A percentile compares a stretch with the other conserved stretches of the same genome.
phyloP scores from a whole-genome alignment of 2,113 vertebrate genomes.

The Menura novaehollandiae region DNA sequence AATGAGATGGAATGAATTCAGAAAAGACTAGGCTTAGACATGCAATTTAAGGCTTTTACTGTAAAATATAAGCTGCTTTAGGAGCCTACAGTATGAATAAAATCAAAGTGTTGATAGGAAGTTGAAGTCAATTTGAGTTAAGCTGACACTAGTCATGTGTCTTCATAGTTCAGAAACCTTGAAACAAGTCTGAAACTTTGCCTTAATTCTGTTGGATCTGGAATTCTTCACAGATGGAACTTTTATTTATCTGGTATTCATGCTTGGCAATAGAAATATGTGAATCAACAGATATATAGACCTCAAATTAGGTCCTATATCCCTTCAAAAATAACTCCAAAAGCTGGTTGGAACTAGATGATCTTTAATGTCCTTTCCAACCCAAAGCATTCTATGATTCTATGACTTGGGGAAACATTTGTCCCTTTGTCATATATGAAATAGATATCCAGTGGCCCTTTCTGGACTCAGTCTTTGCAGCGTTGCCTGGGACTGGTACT shows the following conservation, averaged over 20 bases:
- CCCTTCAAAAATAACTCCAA: neutral
- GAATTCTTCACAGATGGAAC: neutral
- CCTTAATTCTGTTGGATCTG: neutral
- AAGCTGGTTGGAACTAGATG: neutral
- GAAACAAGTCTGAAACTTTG: neutral
- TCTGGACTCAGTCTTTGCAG: rapidly evolving
- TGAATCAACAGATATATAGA: neutral
- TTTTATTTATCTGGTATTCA: neutral
- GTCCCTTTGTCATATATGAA: neutral
- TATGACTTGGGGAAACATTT: neutral
- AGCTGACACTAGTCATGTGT: neutral
- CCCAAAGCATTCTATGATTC: neutral
- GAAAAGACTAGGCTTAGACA: neutral
- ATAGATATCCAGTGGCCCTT: neutral
- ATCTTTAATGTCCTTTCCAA: neutral
- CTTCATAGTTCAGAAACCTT: neutral
- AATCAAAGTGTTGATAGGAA: neutral
- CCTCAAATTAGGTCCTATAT: neutral
- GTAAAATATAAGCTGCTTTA: neutral
- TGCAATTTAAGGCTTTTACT: neutral
- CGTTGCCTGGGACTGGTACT: neutral
- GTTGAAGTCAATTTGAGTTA: neutral
- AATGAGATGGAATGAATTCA: neutral
- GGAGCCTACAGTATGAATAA: neutral
- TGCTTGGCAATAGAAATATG: neutral